A percentile compares a stretch with the other conserved stretches of the same genome.
These are phyloP conservation scores for Calliscelio sp. DNA, from an alignment of 2,888 invertebrate species.

Conservation along the genomic window DNA sequence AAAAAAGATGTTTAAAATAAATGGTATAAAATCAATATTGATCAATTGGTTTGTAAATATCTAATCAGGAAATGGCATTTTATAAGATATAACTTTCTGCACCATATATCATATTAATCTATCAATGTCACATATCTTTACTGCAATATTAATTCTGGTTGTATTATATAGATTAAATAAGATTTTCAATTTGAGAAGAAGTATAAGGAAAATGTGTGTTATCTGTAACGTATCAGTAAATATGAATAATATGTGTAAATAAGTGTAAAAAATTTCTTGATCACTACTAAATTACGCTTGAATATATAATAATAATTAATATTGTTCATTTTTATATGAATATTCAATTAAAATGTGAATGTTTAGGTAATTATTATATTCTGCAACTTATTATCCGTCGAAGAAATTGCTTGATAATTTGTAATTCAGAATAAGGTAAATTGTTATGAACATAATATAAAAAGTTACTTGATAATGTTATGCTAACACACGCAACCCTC, in stretches of 20 bases:
- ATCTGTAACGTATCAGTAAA: neutral
- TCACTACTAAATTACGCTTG: no score
- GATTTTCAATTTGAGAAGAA: neutral
- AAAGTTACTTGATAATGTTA: slow-evolving; percentile 20
- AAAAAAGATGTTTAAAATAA: no score
- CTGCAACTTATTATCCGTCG: neutral
- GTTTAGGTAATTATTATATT: no score
- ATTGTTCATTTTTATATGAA: neutral
- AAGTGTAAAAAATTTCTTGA: neutral
- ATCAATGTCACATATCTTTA: neutral
- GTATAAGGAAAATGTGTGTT: neutral
- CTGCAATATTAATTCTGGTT: neutral
- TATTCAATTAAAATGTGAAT: no score
- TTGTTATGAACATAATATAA: slow-evolving; percentile 20
- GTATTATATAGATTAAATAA: neutral
- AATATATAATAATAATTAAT: no score
- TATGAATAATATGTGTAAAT: neutral
- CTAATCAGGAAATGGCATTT: neutral
- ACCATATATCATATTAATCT: neutral
- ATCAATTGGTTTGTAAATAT: neutral
- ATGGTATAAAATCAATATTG: no score
- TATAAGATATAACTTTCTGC: neutral
- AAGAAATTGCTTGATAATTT: slow-evolving; percentile 18
- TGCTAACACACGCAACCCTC: slow-evolving; percentile 30
- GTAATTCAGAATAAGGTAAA: slow-evolving; percentile 24